Base-by-base conservation (phyloP, 2,888 invertebrate genomes). In the Trichacis sp. region DNA sequence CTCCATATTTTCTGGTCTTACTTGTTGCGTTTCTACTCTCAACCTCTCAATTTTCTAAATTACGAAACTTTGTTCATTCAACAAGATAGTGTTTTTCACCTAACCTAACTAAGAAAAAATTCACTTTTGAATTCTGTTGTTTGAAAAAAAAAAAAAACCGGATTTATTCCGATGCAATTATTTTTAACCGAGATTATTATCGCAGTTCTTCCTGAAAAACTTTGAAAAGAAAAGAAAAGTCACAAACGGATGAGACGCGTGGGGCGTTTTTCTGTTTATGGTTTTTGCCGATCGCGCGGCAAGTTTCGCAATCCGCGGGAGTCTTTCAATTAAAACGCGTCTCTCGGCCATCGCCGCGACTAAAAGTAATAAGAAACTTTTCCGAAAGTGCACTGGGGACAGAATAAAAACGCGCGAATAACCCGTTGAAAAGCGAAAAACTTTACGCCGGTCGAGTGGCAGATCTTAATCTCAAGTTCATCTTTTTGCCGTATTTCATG, bases 321-420 rank as follows among this genome's bases (percentile, higher is more conserved):
- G 49, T 49, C 49, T 55, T 61, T 49, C 60, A 55, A 61, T 61
- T 61, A 61, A 50, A 61, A 18, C 43, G 33, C 49, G 60, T 59
- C 20, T 19, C 53, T 42, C 12, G 15, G 14, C 43, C 24, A 48
- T 48, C 48, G 8, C 33, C 18, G 42, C 24, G 24, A 24, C 48
- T 43, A 52, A 43, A 60, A 53, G 54, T 54, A 60, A 60, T 60
- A 60, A 60, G 60, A 60, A 60, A 53, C 40, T 54, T 24, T 12
- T 18, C 38, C 50, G 30, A 50, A 49, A 55, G 54, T 45, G 50
- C 30, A 30, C 24, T 12, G 48, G 15, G 29, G 48, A 48, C 48
- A 48, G 48, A 14, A 48, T 29, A 29, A 29, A 61, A 55, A 46
- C 38, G 17, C 20, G 49, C 45, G 49, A 54, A 60, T 49, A 46